Evolutionary conservation across 2,113 vertebrate genomes (phyloP), one percentile per base, ranked within the genome.

Genomic region (Aegotheles bennettii): DNA sequence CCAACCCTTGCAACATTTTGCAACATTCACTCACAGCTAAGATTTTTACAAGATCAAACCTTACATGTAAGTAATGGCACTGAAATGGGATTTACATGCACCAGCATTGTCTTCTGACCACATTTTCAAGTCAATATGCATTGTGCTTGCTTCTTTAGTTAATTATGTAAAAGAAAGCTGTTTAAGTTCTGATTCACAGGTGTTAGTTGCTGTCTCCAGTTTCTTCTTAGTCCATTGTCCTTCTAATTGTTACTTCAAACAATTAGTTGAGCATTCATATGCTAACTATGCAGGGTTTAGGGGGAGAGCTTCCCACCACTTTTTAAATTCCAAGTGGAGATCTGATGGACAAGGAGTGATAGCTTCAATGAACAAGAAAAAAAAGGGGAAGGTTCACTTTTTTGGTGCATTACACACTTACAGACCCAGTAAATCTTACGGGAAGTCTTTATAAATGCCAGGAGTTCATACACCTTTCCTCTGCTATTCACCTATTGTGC

Each of bases 191-290:
- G 96, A 96, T 97, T 97, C 92, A 96, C 92, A 97, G 96, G 93
- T 97, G 95, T 96, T 97, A 56, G 65, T 63, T 92, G 90, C 36
- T 67, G 79, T 92, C 90, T 96, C 88, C 75, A 95, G 67, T 86
- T 87, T 90, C 53, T 88, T 56, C 87, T 98, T 96, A 95, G 91
- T 81, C 54, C n/a, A 84, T 81, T 97, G 90, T 96, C 74, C 84
- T 91, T 81, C 77, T 97, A 97, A 97, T 94, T 96, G 93, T 97
- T 96, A 95, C 93, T 96, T 96, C 92, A 96, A 70, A 92, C 90
- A 98, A 96, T 87, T 75, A 6, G 23, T 60, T 94, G 80, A 83
- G 54, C 84, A 97, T 97, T 97, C 95, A 95, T 90, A 94, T 96
- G 96, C 70, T 97, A 98, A 97, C 85, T 78, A 92, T 89, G 64